These are phyloP conservation scores for Amorpha juglandis DNA, from an alignment of 2,888 invertebrate genomes.

Conservation along the genomic window DNA sequence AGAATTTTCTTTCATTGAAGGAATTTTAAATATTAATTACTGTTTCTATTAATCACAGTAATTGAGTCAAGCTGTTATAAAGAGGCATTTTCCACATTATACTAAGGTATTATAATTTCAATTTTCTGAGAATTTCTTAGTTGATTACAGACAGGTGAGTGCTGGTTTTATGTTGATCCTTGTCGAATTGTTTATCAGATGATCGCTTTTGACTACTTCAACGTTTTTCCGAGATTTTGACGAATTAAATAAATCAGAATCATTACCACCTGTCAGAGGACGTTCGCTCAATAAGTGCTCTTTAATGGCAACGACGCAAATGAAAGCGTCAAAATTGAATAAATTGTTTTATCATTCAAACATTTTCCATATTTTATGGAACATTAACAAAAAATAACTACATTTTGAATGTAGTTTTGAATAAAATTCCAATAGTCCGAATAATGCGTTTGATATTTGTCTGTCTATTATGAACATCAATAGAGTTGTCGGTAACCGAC, in stretches of 20 bases:
- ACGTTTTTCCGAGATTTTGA: slow-evolving; percentile 49
- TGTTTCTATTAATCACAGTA: no score
- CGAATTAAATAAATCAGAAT: slow-evolving; percentile 60
- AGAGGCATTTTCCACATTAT: neutral
- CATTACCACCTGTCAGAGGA: slow-evolving; percentile 50
- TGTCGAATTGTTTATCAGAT: neutral
- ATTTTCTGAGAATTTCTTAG: neutral
- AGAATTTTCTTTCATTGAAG: no score
- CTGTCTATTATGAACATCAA: slow-evolving; percentile 32
- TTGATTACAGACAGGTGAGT: neutral
- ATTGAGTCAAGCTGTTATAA: neutral
- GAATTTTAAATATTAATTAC: no score
- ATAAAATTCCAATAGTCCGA: slow-evolving; percentile 2
- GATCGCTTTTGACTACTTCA: slow-evolving; percentile 47
- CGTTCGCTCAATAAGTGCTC: slow-evolving; percentile 51
- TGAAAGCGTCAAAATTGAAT: slow-evolving; percentile 35
- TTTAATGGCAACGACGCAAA: slow-evolving; percentile 50
- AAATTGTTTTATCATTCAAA: slow-evolving; percentile 5
- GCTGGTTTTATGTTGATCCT: neutral
- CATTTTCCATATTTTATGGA: neutral
- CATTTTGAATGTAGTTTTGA: neutral
- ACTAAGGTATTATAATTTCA: neutral
- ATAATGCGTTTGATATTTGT: slow-evolving; percentile 17
- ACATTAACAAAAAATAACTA: no score
- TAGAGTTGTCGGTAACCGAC: slow-evolving; percentile 26